Conservation (phyloP, 1,140 invertebrate genomes). For the Yoshiicerus persimilis region DNA sequence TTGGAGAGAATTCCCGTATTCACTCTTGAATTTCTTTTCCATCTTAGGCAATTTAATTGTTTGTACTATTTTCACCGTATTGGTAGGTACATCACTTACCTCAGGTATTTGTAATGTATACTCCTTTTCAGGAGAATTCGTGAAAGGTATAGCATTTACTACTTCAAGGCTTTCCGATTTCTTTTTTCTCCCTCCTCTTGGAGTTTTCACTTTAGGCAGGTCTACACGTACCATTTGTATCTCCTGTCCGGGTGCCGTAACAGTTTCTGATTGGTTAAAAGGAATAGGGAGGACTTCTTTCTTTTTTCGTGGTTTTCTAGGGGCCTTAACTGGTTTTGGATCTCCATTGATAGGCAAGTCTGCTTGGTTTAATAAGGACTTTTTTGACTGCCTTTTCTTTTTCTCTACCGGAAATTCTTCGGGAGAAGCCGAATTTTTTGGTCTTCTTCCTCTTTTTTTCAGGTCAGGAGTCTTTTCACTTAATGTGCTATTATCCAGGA, state of each 20-base stretch:
- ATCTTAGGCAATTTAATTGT: background rate
- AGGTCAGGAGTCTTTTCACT: background rate
- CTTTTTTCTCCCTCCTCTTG: background rate
- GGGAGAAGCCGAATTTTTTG: background rate
- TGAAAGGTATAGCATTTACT: background rate
- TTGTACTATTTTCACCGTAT: background rate
- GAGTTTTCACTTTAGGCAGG: background rate
- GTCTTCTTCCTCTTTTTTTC: background rate
- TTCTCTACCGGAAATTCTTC: background rate
- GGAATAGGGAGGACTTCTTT: background rate
- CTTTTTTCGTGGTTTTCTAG: background rate
- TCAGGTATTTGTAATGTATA: background rate
- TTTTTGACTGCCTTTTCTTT: background rate
- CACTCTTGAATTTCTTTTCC: background rate
- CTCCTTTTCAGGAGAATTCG: background rate
- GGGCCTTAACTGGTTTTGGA: background rate
- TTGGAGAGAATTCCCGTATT: background rate
- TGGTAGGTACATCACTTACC: background rate
- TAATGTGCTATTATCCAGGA: background rate
- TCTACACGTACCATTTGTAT: background rate
- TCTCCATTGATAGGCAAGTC: background rate
- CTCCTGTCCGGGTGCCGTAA: background rate
- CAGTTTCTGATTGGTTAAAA: background rate
- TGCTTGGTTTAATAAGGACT: background rate
- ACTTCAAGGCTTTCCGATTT: background rate